Evolutionary conservation across 2,888 invertebrate species (phyloP), one percentile per base, ranked within the genome.

Genomic region (Helicoverpa assulta): DNA sequence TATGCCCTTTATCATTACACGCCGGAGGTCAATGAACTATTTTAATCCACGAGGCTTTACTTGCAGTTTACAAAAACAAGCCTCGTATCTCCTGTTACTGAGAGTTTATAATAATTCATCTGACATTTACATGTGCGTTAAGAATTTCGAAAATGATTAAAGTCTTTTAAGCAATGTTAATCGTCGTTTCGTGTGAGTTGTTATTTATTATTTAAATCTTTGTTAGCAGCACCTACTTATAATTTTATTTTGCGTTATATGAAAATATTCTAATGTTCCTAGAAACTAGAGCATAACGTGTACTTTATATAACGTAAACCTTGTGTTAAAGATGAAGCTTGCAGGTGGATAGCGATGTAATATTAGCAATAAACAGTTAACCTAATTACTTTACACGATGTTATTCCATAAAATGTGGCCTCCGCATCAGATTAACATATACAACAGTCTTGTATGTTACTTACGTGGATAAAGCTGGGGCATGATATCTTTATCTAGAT

Each of bases 301-400:
- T 64, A 56, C 33, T 73, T 19, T 29, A 40, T 55, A 29, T 53
- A 43, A 47, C 16, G 47, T 63, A 56, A 59, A n/a, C 64, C 68
- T 68, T 56, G 69, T 60, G 50, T 19, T 58, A 73, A 60, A 78
- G 65, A 74, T 74, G 69, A 60, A 66, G 18, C 53, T 60, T 53
- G 56, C 53, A 57, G 29, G 56, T 52, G 21, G n/a, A 56, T 59
- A 57, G 53, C 18, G 43, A 53, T 16, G 37, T 47, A 54, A 63
- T 68, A 77, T 70, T 70, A 65, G 73, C 56, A 70, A 69, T 76
- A 76, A 76, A 83, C 78, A 70, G 67, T 82, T 83, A 81, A 83
- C 83, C 83, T 70, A 63, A 78, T 81, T 82, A 59, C 58, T 40
- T 53, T 70, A 63, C 67, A 62, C 62, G 60, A 61, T 60, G 58